Evolutionary conservation across 2,113 vertebrate genomes (phyloP).

Genomic region (Eretmochelys imbricata): DNA sequence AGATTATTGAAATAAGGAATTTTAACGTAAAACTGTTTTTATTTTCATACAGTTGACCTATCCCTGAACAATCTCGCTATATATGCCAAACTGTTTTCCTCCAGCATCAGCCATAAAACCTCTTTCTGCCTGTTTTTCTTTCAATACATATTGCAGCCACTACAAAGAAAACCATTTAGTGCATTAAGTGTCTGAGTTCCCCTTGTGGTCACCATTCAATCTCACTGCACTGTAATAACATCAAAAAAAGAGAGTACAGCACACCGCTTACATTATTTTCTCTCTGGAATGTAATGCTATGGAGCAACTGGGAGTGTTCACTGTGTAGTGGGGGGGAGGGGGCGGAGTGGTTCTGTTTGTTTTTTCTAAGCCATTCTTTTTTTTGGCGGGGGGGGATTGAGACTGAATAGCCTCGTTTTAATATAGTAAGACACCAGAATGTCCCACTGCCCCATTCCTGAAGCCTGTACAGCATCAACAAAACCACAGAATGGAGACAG

Average conservation of each 20-base stretch:
- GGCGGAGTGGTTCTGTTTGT: background rate
- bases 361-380: background rate
- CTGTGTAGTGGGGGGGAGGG: background rate
- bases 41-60: background rate
- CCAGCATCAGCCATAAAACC: background rate
- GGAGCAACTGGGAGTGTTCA: background rate
- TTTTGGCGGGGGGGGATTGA: background rate
- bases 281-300: background rate
- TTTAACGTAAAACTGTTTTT: background rate
- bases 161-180: background rate
- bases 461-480: background rate
- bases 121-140: background rate
- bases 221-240: background rate
- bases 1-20: background rate
- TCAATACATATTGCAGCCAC: background rate
- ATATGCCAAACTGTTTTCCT: background rate
- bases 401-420: background rate
- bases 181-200: background rate
- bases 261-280: background rate
- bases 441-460: background rate
- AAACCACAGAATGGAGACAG: background rate
- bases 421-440: background rate
- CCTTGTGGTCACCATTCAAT: background rate
- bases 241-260: background rate
- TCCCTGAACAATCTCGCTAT: background rate